Conservation (phyloP, 2,888 invertebrate genomes). For the Dynastes hyllus region DNA sequence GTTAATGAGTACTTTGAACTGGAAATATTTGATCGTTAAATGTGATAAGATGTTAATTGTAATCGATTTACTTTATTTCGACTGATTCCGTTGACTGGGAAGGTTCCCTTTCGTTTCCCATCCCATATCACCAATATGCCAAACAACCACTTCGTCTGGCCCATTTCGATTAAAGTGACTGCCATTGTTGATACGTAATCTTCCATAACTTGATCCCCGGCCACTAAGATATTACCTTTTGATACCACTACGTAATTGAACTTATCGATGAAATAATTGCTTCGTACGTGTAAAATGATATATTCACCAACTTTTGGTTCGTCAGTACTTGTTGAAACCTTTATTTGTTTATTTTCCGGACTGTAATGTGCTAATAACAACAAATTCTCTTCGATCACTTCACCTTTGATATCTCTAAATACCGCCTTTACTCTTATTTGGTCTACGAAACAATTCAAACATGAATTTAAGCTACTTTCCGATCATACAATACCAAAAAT, state of each 20-base stretch:
- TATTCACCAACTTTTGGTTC: conserved; percentile 92
- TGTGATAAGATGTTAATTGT: neutral
- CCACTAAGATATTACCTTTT: conserved; percentile 91
- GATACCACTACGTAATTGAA: conserved; percentile 95
- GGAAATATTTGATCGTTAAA: conserved; percentile 56
- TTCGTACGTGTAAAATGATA: conserved; percentile 94
- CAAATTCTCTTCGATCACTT: conserved; percentile 80
- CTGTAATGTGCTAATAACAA: conserved; percentile 87
- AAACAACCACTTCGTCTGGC: conserved; percentile 92
- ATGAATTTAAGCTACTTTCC: too few relatives aligned
- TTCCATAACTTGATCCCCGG: conserved; percentile 89
- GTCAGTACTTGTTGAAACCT: conserved; percentile 89
- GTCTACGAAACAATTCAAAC: conserved; percentile 22
- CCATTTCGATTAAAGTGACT: conserved; percentile 82
- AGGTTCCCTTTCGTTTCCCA: too few relatives aligned
- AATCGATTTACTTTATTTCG: conserved; percentile 83
- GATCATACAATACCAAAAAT: too few relatives aligned
- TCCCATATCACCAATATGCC: conserved; percentile 89
- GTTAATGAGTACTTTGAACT: conserved; percentile 90
- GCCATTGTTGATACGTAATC: conserved; percentile 86
- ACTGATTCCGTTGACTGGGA: conserved; percentile 96
- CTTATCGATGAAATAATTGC: conserved; percentile 90
- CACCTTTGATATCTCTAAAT: conserved; percentile 80
- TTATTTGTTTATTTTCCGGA: conserved; percentile 86
- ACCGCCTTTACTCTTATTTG: conserved; percentile 79